Base-by-base conservation (phyloP, 2,888 invertebrate species). In the Volucella inflata region DNA sequence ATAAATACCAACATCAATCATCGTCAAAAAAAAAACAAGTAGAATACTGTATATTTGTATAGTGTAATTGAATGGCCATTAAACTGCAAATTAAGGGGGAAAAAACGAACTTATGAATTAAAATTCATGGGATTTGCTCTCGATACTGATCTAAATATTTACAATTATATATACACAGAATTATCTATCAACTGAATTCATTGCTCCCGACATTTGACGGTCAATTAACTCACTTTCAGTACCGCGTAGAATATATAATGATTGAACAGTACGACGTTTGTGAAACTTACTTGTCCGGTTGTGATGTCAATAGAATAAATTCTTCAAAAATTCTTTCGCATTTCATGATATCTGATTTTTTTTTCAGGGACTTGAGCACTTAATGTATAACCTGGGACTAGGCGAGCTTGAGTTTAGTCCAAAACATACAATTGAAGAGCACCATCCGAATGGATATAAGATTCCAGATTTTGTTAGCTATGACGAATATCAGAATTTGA, bases 351-450 rank as follows among this genome's bases (percentile, higher is more conserved):
- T 30, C 36, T 30, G n/a, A 72, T 48, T 68, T 59, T 57, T 36
- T 30, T 81, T 81, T 1, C 92, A 95, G 95, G 95, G 95, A 11
- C 94, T 95, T 87, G 95, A 95, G 90, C 95, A 95, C 88, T 91
- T 95, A 59, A 92, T 95, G 91, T 94, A 94, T 88, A 95, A 93
- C 88, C 90, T 95, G 17, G 95, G 95, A 0, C 92, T 95, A n/a
- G 95, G 95, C 0, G 94, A 94, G 11, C 92, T 94, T 8, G 93
- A 94, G 87, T 95, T 95, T 74, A 90, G 90, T 12, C 90, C 90
- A 12, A 88, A 88, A 1, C 92, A 92, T 71, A 91, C 92, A 2
- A 89, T 92, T 38, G 91, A 91, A 4, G 89, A 91, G 72, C 92
- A 92, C 76, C 90, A 90, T 75, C 90, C 91, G 0, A 87, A 89